phyloP scores from a whole-genome alignment of 2,888 invertebrate genomes.

The Lordiphosa andalusiaca region DNA sequence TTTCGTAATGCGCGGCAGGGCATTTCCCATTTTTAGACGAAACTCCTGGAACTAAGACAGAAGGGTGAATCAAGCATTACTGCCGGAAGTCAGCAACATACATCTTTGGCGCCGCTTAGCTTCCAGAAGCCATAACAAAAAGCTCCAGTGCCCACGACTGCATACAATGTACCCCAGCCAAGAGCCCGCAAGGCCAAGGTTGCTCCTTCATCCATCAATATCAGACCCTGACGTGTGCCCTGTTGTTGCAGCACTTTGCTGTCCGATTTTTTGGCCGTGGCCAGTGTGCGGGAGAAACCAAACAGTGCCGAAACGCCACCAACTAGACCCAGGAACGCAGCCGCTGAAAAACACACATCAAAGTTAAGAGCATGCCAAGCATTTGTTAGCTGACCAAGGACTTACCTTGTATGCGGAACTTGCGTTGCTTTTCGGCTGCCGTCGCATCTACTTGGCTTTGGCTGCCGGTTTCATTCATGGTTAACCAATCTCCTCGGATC shows the following conservation, averaged over 20 bases:
- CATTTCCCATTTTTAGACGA: conserved; percentile 87
- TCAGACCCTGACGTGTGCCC: conserved; percentile 84
- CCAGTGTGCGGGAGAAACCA: conserved; percentile 90
- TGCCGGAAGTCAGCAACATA: conserved; percentile 75
- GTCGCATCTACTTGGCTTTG: conserved; percentile 40
- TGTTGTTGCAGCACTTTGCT: conserved; percentile 87
- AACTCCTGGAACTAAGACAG: conserved; percentile 88
- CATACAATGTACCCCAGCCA: conserved; percentile 93
- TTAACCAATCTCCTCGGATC: no score
- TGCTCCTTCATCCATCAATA: conserved; percentile 88
- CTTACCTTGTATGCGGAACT: conserved; percentile 62
- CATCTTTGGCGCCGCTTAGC: conserved; percentile 91
- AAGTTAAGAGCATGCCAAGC: neutral
- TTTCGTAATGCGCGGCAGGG: conserved; percentile 88
- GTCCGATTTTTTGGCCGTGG: conserved; percentile 89
- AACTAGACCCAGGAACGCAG: conserved; percentile 78
- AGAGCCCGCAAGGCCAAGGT: conserved; percentile 90
- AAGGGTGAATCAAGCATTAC: neutral
- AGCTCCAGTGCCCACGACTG: conserved; percentile 90
- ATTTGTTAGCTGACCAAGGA: neutral
- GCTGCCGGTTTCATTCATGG: conserved; percentile 40
- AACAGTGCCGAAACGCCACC: conserved; percentile 88
- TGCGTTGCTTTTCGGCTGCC: conserved; percentile 57
- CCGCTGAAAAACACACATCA: conserved; percentile 54
- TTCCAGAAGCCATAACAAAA: conserved; percentile 93